Percentiles rank a stretch among this genome's conserved stretches.
Evolutionary conservation across 2,113 vertebrate genomes (phyloP).

Genomic region (Lagopus leucura): DNA sequence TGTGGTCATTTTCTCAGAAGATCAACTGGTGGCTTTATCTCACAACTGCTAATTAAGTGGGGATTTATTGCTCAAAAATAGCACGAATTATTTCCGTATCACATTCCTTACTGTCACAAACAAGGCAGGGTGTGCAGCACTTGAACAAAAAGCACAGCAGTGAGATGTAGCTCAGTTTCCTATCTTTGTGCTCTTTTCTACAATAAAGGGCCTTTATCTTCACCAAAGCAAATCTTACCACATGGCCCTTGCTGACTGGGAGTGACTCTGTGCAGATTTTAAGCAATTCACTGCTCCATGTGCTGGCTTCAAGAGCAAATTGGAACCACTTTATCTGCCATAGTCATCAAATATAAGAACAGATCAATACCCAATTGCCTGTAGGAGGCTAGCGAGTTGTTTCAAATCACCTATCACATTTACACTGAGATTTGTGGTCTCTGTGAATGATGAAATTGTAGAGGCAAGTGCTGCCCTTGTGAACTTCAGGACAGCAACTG

Average conservation of each 20-base stretch:
- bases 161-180: neutral
- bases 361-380: neutral
- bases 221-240: neutral
- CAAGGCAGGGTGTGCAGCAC: neutral
- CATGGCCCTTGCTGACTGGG: neutral
- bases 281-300: neutral
- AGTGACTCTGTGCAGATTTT: neutral
- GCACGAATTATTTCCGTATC: neutral
- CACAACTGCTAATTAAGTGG: neutral
- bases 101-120: neutral
- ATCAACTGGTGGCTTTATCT: neutral
- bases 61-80: neutral
- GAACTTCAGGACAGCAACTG: neutral
- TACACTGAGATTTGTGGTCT: neutral
- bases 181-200: neutral
- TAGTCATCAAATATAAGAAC: neutral
- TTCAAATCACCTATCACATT: neutral
- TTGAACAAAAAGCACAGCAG: neutral
- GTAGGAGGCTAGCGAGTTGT: accelerated
- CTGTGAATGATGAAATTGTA: neutral
- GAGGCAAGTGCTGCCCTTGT: neutral
- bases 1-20: slow-evolving; percentile 12
- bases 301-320: neutral
- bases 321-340: neutral
- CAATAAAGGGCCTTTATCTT: neutral